Conservation (phyloP, 2,113 vertebrate species). For the Poeciliopsis occidentalis region DNA sequence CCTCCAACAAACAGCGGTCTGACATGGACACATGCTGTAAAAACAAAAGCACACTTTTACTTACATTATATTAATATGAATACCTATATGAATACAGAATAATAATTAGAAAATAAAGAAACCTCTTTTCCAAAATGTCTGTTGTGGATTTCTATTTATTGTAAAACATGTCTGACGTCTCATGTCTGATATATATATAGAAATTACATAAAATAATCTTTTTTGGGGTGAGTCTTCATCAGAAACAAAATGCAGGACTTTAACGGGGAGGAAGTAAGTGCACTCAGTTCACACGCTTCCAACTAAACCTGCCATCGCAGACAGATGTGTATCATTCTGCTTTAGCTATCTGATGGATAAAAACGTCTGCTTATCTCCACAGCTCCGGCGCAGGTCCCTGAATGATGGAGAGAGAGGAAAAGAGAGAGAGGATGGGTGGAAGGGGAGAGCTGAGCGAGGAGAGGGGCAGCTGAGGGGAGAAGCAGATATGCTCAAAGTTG, state of each 20-base stretch:
- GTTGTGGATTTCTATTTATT: constrained; percentile 43
- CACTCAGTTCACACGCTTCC: not conserved
- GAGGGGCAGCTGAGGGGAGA: no score
- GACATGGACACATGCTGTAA: constrained; percentile 74
- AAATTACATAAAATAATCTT: not conserved
- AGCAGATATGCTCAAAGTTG: not conserved
- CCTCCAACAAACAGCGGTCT: constrained; percentile 76
- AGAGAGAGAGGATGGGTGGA: not conserved
- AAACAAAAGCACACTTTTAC: constrained; percentile 81
- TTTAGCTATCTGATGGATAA: not conserved
- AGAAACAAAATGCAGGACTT: not conserved
- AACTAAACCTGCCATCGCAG: not conserved
- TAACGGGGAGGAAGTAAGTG: not conserved
- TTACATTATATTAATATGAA: constrained; percentile 77
- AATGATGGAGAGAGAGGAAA: not conserved
- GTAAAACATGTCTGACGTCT: constrained; percentile 10
- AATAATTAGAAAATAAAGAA: constrained; percentile 76
- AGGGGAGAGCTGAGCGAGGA: not conserved
- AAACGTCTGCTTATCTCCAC: not conserved
- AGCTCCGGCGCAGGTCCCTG: not conserved
- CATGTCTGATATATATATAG: not conserved
- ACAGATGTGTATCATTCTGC: not conserved
- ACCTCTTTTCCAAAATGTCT: constrained; percentile 74
- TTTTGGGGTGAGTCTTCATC: not conserved
- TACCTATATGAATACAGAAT: constrained; percentile 77